Evolutionary conservation across 1,140 invertebrate species (phyloP), one percentile per base, ranked within the genome.

Genomic region (Drosophila varians): DNA sequence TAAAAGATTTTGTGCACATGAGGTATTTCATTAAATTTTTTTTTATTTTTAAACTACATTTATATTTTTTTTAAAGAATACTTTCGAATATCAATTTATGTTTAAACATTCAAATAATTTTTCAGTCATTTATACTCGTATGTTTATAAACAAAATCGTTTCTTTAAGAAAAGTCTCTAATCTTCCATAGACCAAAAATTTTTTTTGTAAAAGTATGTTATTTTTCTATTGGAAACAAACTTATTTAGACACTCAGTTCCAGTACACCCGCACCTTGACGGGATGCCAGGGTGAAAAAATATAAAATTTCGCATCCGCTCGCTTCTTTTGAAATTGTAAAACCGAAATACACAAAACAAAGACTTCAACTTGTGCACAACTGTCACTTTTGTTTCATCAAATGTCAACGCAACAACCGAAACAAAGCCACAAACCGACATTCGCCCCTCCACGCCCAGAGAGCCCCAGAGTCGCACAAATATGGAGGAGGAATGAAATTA

Each of bases 331-430:
- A 78, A 78, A 78, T 74, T 69, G 61, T 61, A 60, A 53, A 66
- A 75, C 58, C 64, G 34, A 58, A 74, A 79, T 57, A 74, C 65
- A 65, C 72, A 87, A 77, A 74, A 87, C 77, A 88, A 87, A 77
- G 82, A 87, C 83, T 69, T 87, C 83, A 87, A 82, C 83, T 87
- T 87, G 62, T 68, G 83, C 77, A 62, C 82, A 87, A 87, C 83
- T 87, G 82, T 88, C 82, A 88, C 83, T 87, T 87, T 88, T 87
- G 77, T 87, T 87, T 87, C 83, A 83, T 87, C 82, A 87, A 87
- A 87, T 87, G 82, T 88, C 82, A 87, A 75, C 82, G 83, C 82
- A 83, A 72, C 83, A 83, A 87, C 83, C 82, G 82, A 88, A 88
- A 87, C 82, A 87, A 87, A 87, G 83, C 82, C 82, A 74, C 77